Percentiles rank a stretch among this genome's conserved stretches.
phyloP scores from a whole-genome alignment of 1,140 invertebrate species.

The Macrotrachela quadricornifera region DNA sequence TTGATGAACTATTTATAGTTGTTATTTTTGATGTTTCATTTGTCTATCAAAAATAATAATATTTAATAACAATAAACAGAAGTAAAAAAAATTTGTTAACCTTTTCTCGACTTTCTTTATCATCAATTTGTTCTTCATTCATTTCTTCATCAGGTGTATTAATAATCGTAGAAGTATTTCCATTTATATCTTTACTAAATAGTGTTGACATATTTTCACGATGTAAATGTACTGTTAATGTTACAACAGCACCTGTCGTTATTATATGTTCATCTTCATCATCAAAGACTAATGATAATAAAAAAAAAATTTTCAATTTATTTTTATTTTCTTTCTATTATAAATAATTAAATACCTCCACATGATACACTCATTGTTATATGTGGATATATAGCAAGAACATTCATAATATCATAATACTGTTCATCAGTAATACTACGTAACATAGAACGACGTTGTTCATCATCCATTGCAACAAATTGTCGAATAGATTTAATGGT shows the following conservation, averaged over 20 bases:
- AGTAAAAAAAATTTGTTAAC: too few species aligned
- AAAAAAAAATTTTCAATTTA: background rate
- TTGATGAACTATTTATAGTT: too few species aligned
- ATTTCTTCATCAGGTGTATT: constrained; percentile 15
- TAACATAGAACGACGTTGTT: constrained; percentile 61
- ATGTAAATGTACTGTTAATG: constrained; percentile 66
- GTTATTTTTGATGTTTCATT: too few species aligned
- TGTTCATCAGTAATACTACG: constrained; percentile 61
- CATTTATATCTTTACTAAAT: constrained; percentile 32
- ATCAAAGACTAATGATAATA: constrained; percentile 32
- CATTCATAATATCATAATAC: constrained; percentile 76
- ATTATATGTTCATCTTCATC: constrained; percentile 86
- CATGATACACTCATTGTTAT: constrained; percentile 58
- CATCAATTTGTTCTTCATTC: constrained; percentile 22
- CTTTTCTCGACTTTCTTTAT: constrained; percentile 33
- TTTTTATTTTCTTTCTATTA: background rate
- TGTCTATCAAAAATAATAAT: too few species aligned
- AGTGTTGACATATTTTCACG: constrained; percentile 55
- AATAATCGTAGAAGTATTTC: constrained; percentile 12
- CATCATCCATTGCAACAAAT: constrained; percentile 62
- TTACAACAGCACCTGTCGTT: constrained; percentile 87
- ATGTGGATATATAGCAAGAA: constrained; percentile 66
- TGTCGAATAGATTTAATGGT: constrained; percentile 44
- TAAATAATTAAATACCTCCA: constrained; percentile 24
- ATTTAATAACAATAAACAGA: too few species aligned